phyloP scores from a whole-genome alignment of 2,113 vertebrate genomes.

The Aplodontia rufa region DNA sequence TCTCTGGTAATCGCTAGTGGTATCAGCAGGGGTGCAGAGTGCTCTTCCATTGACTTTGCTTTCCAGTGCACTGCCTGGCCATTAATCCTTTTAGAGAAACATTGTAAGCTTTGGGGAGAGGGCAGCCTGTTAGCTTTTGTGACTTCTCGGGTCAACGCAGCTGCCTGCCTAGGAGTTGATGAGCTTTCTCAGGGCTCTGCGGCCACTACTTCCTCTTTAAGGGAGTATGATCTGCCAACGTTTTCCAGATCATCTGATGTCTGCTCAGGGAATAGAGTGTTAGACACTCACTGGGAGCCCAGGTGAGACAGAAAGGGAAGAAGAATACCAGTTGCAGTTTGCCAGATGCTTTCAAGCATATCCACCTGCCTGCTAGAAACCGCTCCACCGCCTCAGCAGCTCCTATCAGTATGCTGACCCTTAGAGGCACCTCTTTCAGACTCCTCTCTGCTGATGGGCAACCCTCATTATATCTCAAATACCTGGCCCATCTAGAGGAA shows the following conservation, averaged over 20 bases:
- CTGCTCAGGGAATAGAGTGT: not conserved
- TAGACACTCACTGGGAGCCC: not conserved
- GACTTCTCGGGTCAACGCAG: conserved; percentile 19
- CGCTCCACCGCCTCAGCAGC: not conserved
- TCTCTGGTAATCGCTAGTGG: not conserved
- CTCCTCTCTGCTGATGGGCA: not conserved
- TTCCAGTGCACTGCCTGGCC: conserved; percentile 9
- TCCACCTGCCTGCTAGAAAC: not conserved
- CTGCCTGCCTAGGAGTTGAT: conserved; percentile 48
- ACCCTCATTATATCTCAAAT: not conserved
- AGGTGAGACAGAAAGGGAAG: not conserved
- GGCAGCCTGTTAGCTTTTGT: conserved; percentile 37
- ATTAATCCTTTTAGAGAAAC: conserved; percentile 60
- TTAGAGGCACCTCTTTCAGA: not conserved
- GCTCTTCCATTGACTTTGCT: conserved; percentile 36
- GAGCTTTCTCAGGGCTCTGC: conserved; percentile 33
- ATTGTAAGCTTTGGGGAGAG: conserved; percentile 51
- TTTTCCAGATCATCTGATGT: not conserved
- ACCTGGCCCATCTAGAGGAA: not conserved
- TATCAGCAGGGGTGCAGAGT: not conserved
- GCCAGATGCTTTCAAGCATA: not conserved
- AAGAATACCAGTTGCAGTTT: not conserved
- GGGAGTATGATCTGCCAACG: not conserved
- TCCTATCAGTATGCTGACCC: not conserved
- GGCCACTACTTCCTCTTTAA: not conserved